These are phyloP conservation scores for Thamnaconus septentrionalis DNA, from an alignment of 2,113 vertebrate species.

Conservation along the genomic window DNA sequence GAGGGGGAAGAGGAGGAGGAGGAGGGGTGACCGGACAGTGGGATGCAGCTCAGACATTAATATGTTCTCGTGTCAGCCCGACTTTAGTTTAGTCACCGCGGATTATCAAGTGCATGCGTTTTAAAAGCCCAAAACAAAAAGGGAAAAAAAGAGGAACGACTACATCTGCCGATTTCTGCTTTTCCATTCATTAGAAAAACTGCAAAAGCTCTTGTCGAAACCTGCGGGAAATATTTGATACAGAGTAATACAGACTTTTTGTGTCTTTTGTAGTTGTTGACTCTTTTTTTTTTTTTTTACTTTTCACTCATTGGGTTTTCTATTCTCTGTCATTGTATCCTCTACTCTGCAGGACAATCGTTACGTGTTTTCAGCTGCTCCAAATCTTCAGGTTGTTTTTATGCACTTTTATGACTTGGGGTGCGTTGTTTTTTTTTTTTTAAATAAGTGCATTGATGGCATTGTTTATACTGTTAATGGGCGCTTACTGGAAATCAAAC, in stretches of 20 bases:
- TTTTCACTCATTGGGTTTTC: constrained; percentile 16
- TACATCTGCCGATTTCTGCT: constrained; percentile 4
- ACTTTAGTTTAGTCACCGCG: constrained; percentile 44
- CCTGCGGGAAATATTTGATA: too few relatives aligned
- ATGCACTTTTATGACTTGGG: constrained; percentile 59
- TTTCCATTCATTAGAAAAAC: constrained; percentile 30
- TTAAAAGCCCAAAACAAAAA: constrained; percentile 56
- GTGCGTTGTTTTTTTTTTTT: constrained; percentile 4
- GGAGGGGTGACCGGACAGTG: constrained; percentile 55
- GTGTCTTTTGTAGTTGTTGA: constrained; percentile 36
- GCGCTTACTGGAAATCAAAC: too few relatives aligned
- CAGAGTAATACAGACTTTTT: constrained; percentile 33
- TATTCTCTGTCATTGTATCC: constrained; percentile 27
- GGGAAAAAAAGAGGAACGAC: background rate
- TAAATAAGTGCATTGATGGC: constrained; percentile 16
- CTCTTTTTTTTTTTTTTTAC: constrained; percentile 31
- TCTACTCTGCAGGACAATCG: constrained; percentile 35
- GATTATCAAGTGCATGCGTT: constrained; percentile 58
- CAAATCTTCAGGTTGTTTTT: constrained; percentile 71
- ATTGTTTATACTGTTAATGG: constrained; percentile 18
- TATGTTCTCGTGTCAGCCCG: constrained; percentile 48
- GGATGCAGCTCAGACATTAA: constrained; percentile 59
- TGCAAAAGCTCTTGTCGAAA: too few relatives aligned
- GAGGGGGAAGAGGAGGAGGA: constrained; percentile 38
- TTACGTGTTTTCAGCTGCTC: constrained; percentile 52